Conservation (phyloP, 2,797 vertebrate species). For the Anomalospiza imberbis region DNA sequence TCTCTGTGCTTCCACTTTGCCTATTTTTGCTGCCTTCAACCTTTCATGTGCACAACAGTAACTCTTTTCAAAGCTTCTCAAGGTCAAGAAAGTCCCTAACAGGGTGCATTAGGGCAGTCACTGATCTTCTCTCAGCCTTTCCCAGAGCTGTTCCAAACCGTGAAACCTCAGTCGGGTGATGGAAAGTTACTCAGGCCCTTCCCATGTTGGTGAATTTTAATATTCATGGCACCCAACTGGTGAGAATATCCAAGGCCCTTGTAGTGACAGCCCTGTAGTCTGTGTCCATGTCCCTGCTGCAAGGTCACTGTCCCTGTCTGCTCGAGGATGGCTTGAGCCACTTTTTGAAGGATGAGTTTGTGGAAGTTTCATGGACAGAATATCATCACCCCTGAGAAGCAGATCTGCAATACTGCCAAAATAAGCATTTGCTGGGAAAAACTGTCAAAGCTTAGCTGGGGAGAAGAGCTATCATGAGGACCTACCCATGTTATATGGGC, state of each 20-base stretch:
- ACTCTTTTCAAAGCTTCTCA: conserved; percentile 24
- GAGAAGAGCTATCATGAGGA: not conserved
- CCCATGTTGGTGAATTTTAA: not conserved
- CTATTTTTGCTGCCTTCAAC: not conserved
- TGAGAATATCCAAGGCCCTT: not conserved
- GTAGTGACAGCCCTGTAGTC: not conserved
- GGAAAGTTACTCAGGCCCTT: conserved; percentile 31
- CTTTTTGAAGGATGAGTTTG: not conserved
- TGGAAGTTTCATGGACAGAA: not conserved
- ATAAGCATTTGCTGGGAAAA: not conserved
- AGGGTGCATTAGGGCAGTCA: not conserved
- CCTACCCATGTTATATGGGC: fast-evolving
- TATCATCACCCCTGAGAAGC: not conserved
- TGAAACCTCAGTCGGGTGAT: not conserved
- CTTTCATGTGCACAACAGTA: not conserved
- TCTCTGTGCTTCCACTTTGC: not conserved
- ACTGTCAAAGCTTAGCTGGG: not conserved
- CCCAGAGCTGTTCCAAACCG: not conserved
- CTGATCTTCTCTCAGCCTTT: conserved; percentile 25
- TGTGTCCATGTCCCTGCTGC: not conserved
- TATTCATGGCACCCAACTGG: not conserved
- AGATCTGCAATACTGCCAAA: not conserved
- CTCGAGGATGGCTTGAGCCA: fast-evolving
- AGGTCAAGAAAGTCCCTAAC: conserved; percentile 11
- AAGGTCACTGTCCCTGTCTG: not conserved